Conservation (phyloP, 2,888 invertebrate genomes). For the Alsophila aescularia region DNA sequence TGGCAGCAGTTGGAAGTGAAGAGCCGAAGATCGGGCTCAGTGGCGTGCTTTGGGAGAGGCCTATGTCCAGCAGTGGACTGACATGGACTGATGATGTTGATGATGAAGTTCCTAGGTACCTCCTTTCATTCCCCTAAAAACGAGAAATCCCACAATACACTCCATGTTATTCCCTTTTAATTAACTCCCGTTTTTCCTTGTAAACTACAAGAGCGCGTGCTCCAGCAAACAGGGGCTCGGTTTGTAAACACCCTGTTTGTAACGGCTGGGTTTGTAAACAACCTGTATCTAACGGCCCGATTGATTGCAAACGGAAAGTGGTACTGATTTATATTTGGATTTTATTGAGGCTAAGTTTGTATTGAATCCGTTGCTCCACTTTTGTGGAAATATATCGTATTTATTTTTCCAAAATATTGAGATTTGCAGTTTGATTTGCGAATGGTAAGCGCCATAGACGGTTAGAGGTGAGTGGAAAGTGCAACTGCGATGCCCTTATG, state of each 20-base stretch:
- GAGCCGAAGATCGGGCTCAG: too few species aligned
- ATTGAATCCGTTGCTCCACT: too few species aligned
- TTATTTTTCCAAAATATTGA: too few species aligned
- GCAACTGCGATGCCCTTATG: too few species aligned
- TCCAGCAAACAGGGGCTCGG: background rate
- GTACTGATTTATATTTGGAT: constrained; percentile 5
- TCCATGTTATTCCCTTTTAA: constrained; percentile 8
- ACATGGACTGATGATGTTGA: too few species aligned
- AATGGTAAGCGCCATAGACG: too few species aligned
- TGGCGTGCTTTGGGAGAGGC: too few species aligned
- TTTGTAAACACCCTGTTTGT: constrained; percentile 4
- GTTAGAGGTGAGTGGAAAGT: too few species aligned
- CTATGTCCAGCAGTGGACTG: too few species aligned
- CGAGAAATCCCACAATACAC: constrained; percentile 12
- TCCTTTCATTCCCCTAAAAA: background rate
- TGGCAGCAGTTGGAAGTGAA: too few species aligned
- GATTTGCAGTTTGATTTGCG: too few species aligned
- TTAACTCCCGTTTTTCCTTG: constrained; percentile 6
- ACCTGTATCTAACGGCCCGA: constrained; percentile 7
- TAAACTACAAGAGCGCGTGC: background rate
- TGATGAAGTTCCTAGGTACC: background rate
- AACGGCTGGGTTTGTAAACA: constrained; percentile 16
- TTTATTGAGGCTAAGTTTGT: background rate
- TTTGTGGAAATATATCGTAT: too few species aligned
- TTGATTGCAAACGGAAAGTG: constrained; percentile 6